These are phyloP conservation scores for Hypercompe scribonia DNA, from an alignment of 2,888 invertebrate genomes.

Conservation along the genomic window DNA sequence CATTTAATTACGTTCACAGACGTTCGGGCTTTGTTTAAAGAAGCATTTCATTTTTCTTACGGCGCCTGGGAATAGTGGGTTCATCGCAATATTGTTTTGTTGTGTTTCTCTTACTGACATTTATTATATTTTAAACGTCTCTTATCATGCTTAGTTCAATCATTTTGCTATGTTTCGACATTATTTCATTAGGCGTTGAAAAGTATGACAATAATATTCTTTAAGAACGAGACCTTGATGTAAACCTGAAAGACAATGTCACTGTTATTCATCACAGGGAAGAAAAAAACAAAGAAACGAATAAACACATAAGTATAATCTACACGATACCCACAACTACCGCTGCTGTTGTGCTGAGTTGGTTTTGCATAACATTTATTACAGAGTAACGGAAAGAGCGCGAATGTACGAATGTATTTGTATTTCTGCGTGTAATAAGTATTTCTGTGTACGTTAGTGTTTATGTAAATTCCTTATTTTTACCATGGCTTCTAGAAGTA, in stretches of 20 bases:
- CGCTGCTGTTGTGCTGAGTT: neutral
- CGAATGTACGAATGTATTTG: no score
- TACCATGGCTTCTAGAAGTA: no score
- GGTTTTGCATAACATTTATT: neutral
- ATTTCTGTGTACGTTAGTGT: no score
- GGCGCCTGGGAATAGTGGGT: constrained; percentile 24
- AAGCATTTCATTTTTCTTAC: constrained; percentile 51
- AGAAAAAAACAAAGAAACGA: neutral
- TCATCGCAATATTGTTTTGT: constrained; percentile 29
- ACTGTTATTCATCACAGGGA: neutral
- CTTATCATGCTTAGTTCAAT: neutral
- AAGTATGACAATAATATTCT: neutral
- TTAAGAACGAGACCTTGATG: neutral
- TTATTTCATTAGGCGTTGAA: neutral
- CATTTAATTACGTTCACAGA: constrained; percentile 51
- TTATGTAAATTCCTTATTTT: no score
- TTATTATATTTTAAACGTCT: constrained; percentile 11
- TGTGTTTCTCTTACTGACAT: constrained; percentile 9
- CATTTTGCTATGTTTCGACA: neutral
- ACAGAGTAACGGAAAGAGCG: no score
- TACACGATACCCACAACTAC: neutral
- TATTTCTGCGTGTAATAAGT: no score
- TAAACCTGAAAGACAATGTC: neutral
- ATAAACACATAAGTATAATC: neutral
- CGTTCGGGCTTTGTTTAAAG: constrained; percentile 50